Evolutionary conservation across 2,797 vertebrate genomes (phyloP), one percentile per base, ranked within the genome.

Genomic region (Gadopsis bispinosus): DNA sequence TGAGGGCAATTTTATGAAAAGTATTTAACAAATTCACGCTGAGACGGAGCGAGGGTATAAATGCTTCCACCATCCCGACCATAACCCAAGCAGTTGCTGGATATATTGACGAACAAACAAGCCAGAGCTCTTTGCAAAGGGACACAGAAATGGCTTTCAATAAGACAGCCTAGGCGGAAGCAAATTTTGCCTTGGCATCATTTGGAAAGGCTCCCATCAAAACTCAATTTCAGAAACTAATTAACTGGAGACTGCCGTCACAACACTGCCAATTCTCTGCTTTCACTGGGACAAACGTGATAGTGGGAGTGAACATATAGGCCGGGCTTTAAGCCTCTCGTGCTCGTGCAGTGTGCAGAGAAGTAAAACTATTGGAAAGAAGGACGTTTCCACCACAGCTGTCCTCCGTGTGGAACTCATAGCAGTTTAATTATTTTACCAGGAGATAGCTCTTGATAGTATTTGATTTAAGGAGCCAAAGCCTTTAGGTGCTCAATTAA

Each of bases 141-240:
- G 95, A 94, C 95, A 95, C 95, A 96, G 95, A 96, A 96, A 96
- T 94, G 95, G 95, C 96, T 96, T 96, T 96, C 96, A 96, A 96
- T 96, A 95, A 96, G 96, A 97, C 96, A 79, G 89, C 94, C 90
- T 59, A 62, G 73, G 87, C 95, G 96, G 97, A 97, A 98, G 97
- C 97, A 97, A 97, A 97, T 97, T 97, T 98, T 96, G 97, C 96
- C 96, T 96, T 96, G 94, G 96, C 97, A 97, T 98, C 97, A 95
- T 98, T 98, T 99, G 97, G 96, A 96, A 97, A 95, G 96, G 95
- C 97, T 98, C 97, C 97, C 97, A 98, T 99, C 97, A 98, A 98
- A 99, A 98, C 97, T 97, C 97, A 96, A 98, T 98, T 98, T 98
- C 97, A 97, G 97, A 93, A 99, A 98, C 96, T 98, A 99, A 99